A percentile compares a stretch with the other conserved stretches of the same genome.
These are phyloP conservation scores for Nemopilema nomurai DNA, from an alignment of 30 jellyfish, hydroid and myxozoan genomes.

Conservation along the genomic window DNA sequence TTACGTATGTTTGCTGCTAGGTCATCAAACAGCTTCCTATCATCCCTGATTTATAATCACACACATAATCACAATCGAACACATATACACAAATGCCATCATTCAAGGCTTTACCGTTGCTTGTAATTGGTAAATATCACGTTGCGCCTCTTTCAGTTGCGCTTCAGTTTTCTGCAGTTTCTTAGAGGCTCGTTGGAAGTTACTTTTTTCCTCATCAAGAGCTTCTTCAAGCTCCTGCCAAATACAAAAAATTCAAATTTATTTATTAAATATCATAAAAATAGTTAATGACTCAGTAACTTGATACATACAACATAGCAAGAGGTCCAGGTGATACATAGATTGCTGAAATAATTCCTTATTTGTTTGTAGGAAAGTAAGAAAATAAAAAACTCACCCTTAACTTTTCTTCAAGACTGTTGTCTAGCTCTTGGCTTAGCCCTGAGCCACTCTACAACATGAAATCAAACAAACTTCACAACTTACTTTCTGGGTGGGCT, in stretches of 20 bases:
- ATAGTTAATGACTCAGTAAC: too few species aligned
- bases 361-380: not conserved
- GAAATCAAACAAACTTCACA: not conserved
- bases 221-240: constrained; percentile 60
- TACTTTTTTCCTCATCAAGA: constrained; percentile 49
- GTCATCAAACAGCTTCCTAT: too few species aligned
- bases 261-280: not conserved
- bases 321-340: not conserved
- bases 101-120: constrained; percentile 42
- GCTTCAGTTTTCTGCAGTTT: constrained; percentile 19
- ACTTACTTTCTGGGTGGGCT: not conserved
- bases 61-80: not conserved
- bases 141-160: constrained; percentile 35
- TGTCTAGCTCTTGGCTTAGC: not conserved
- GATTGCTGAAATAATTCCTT: too few species aligned
- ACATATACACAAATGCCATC: not conserved
- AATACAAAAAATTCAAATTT: not conserved
- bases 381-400: not conserved
- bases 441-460: not conserved
- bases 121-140: constrained; percentile 24
- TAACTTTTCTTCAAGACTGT: not conserved
- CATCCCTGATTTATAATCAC: not conserved
- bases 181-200: constrained; percentile 21
- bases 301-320: not conserved
- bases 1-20: too few species aligned